Conservation (phyloP, 2,888 invertebrate genomes). For the Hypercompe scribonia region DNA sequence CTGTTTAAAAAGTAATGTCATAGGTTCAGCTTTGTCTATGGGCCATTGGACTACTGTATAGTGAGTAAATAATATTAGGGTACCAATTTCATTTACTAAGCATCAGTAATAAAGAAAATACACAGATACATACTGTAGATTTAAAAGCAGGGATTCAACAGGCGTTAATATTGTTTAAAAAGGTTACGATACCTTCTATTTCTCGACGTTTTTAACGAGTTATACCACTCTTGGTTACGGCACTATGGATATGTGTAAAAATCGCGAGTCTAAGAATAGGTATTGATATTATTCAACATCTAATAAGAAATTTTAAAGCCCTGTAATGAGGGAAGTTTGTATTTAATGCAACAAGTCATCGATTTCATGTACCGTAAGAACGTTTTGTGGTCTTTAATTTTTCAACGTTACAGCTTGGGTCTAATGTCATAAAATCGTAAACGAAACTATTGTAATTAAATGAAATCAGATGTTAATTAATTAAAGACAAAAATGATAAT, state of each 20-base stretch:
- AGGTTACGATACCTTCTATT: too few species aligned
- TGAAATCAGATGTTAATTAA: background rate
- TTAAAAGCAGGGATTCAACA: background rate
- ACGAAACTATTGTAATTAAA: too few species aligned
- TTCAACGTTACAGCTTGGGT: too few species aligned
- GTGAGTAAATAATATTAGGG: background rate
- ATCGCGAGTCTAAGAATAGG: too few species aligned
- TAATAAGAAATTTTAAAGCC: background rate
- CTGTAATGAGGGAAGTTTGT: background rate
- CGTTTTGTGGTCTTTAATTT: background rate
- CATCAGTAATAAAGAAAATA: constrained; percentile 15
- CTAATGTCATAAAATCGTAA: too few species aligned
- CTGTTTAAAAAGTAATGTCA: background rate
- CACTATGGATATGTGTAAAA: too few species aligned
- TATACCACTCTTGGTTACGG: too few species aligned
- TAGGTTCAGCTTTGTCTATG: background rate
- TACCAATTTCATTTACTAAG: constrained; percentile 30
- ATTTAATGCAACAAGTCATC: background rate
- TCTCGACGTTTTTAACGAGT: too few species aligned
- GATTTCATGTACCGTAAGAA: background rate
- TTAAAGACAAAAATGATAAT: background rate
- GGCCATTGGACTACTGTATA: background rate
- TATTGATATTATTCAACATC: too few species aligned
- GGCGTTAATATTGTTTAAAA: background rate
- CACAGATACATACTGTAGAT: background rate